These are phyloP conservation scores for Entelurus aequoreus DNA, from an alignment of 2,113 vertebrate genomes.

Conservation along the genomic window DNA sequence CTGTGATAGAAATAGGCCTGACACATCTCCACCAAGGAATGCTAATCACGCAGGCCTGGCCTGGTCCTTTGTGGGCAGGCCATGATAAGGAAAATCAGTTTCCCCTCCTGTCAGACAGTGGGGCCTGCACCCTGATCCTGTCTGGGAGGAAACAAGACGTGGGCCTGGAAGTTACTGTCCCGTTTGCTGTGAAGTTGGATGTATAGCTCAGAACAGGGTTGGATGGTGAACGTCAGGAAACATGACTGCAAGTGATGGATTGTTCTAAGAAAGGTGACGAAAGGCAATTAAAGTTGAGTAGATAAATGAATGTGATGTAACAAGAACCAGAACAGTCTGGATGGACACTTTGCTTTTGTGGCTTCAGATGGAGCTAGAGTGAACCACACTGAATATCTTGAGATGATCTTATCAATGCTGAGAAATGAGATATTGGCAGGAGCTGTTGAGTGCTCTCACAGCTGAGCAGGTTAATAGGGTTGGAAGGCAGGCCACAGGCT, in stretches of 20 bases:
- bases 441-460: conserved; percentile 83
- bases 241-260: conserved; percentile 31
- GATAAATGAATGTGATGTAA: conserved; percentile 53
- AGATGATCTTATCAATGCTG: conserved; percentile 90
- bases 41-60: conserved; percentile 89
- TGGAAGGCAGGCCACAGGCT: conserved; percentile 88
- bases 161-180: conserved; percentile 77
- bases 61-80: conserved; percentile 93
- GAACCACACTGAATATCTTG: conserved; percentile 88
- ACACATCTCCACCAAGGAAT: conserved; percentile 85
- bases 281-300: conserved; percentile 35
- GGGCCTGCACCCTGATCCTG: conserved; percentile 74
- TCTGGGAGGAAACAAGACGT: conserved; percentile 77
- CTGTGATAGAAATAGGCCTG: conserved; percentile 93
- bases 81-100: conserved; percentile 94
- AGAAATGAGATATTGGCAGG: conserved; percentile 99
- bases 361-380: conserved; percentile 72
- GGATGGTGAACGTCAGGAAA: conserved; percentile 53
- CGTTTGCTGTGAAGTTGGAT: conserved; percentile 71
- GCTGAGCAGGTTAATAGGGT: conserved; percentile 95
- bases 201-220: conserved; percentile 63
- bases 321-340: conserved; percentile 53
- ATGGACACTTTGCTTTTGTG: conserved; percentile 65
- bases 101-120: conserved; percentile 79
- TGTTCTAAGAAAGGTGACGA: conserved; percentile 18